Evolutionary conservation across 2,888 invertebrate genomes (phyloP), one percentile per base, ranked within the genome.

Genomic region (Tolmerus cingulatus): DNA sequence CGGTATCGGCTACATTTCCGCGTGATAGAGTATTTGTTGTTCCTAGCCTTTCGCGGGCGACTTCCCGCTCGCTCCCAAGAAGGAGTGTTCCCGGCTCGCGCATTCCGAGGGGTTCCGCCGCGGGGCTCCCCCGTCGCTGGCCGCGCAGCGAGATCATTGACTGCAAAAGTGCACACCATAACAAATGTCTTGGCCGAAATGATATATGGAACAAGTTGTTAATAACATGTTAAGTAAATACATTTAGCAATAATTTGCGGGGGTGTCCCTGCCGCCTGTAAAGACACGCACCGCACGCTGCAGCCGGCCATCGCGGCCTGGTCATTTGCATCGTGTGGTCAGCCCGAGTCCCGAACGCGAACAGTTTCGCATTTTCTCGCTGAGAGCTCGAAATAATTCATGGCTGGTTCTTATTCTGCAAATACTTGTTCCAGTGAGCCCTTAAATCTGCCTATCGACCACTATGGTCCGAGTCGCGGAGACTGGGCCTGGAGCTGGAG

Each of bases 221-320:
- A 89, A 89, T 89, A 89, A 89, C 89, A 89, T 89, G 89, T 88
- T 89, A 89, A 89, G 88, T 89, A 89, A 89, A 89, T 89, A 89
- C 88, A 89, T 89, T 89, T 89, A 89, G 89, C 88, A 89, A 89
- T 89, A 89, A 89, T 89, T 89, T 89, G 89, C 89, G 89, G 89
- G 89, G 89, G 89, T 89, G 89, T 89, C 88, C 89, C 87, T 87
- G 86, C 86, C 82, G 82, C 74, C 82, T 87, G 86, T 86, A 81
- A 88, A 87, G 40, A 86, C 87, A 87, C 84, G 86, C 87, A 87
- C 87, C 85, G 43, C 14, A 46, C 43, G 57, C 81, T 78, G 74
- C 74, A 84, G 84, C 66, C 86, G 84, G 43, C 76, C 79, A 74
- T 78, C 40, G 5, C 40, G 78, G 30, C 82, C 87, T 84, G 84